Base-by-base conservation (phyloP, 1,140 invertebrate genomes). In the Idris sp. region DNA sequence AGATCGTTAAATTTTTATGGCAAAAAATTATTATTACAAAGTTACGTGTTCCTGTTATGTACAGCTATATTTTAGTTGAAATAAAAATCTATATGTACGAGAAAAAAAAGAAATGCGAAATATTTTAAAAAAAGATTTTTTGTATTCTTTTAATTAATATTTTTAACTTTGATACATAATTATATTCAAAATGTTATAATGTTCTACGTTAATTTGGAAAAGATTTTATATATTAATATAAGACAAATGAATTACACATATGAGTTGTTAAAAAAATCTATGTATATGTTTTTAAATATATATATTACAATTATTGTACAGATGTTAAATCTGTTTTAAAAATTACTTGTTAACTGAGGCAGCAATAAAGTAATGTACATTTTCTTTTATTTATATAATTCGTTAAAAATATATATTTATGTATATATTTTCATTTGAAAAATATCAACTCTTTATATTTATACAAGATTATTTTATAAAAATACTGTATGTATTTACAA, bases 401-500 rank as follows among this genome's bases (percentile, higher is more conserved):
- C 14, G 14, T 54, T 22, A 54, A 41, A 43, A 56, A 54, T 56
- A 41, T 28, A 33, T 56, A 13, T 41, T 22, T 15, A 14, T 38
- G 2, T 22, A 22, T 22, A 22, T 22, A 6, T 22, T 26, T 7
- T 38, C 22, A 10, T 41, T 54, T 15, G 18, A 44, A 59, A 59
- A 59, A 59, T 59, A 59, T 35, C 2, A 38, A 46, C 18, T 46
- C 36, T 56, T 56, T 33, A 14, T 25, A 22, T 56, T 56, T 43
- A 31, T 43, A 43, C 26, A 56, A 18, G 53, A 43, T 41, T 31
- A 13, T 35, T 35, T 35, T 35, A 35, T 35, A 35, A 35, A 35
- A 53, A 53, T 51, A 51, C 43, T 41, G 43, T 16, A 31, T 43
- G 40, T 56, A 43, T 56, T 56, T 56, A 43, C 38, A 56, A 56